Percentiles rank a stretch among this genome's conserved stretches.
Evolutionary conservation across 2,797 vertebrate species (phyloP).

Genomic region (Sardinella longiceps): DNA sequence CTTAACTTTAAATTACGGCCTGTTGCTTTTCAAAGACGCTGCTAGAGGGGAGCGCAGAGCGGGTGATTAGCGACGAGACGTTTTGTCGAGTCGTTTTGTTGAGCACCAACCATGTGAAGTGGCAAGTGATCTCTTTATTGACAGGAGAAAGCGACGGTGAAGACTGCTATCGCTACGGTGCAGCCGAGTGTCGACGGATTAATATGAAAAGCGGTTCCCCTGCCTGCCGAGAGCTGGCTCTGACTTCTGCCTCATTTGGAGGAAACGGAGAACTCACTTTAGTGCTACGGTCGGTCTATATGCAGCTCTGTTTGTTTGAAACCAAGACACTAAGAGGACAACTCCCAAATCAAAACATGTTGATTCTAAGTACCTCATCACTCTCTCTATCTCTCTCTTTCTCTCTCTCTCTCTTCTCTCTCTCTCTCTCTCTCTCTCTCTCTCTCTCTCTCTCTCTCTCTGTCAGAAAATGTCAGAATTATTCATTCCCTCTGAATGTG

Average conservation of each 20-base stretch:
- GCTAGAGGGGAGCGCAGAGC: background rate
- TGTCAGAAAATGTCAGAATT: no score
- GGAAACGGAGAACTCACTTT: constrained; percentile 27
- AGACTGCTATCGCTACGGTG: background rate
- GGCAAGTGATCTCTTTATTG: constrained; percentile 20
- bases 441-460: no score
- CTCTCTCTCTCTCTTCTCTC: no score
- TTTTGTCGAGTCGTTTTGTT: background rate
- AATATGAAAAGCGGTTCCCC: constrained; percentile 28
- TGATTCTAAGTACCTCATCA: constrained; percentile 7
- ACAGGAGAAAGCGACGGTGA: background rate
- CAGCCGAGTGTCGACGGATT: background rate
- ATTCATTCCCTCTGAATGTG: no score
- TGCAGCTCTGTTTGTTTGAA: constrained; percentile 22
- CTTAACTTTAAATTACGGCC: constrained; percentile 29
- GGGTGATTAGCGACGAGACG: constrained; percentile 17
- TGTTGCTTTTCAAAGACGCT: constrained; percentile 31
- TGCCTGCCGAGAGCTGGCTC: background rate
- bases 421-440: no score
- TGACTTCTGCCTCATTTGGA: constrained; percentile 34
- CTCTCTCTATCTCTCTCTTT: background rate
- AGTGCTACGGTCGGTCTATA: constrained; percentile 15
- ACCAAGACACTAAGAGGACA: background rate
- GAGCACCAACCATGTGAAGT: background rate
- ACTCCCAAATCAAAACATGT: constrained; percentile 16